Percentiles rank a stretch among this genome's conserved stretches.
Conservation (phyloP, 2,113 vertebrate species). For the Sphyrna mokarran region DNA sequence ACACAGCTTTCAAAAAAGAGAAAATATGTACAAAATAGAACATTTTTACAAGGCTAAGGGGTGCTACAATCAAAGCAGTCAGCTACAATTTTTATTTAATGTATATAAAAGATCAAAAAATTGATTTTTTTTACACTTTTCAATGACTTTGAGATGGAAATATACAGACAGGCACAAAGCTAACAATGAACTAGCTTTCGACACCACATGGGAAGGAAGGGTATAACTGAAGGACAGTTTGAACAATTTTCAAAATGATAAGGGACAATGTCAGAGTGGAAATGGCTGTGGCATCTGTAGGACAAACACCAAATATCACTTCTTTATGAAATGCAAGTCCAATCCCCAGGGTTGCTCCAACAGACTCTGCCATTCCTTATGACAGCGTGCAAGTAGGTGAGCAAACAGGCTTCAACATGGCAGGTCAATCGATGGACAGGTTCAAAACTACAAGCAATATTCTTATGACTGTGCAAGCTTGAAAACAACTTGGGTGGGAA, state of each 20-base stretch:
- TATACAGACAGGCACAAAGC: conserved; percentile 40
- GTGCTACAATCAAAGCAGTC: conserved; percentile 66
- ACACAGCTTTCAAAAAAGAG: conserved; percentile 64
- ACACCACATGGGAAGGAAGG: conserved; percentile 39
- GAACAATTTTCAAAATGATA: conserved; percentile 14
- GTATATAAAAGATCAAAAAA: conserved; percentile 37
- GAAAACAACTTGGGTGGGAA: not conserved
- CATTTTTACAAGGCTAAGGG: conserved; percentile 65
- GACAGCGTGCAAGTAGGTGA: not conserved
- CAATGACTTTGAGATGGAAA: conserved; percentile 37
- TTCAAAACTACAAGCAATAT: not conserved
- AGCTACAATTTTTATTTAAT: conserved; percentile 54
- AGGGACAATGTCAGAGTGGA: not conserved
- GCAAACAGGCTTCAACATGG: not conserved
- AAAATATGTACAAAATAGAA: conserved; percentile 75
- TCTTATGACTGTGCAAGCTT: not conserved
- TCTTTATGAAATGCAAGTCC: not conserved
- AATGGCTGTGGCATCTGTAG: too few species aligned
- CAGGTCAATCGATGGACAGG: not conserved
- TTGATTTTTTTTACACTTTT: conserved; percentile 32
- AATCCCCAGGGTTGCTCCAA: not conserved
- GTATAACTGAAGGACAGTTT: not conserved
- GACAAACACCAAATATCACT: not conserved
- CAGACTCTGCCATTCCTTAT: not conserved
- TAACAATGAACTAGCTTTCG: conserved; percentile 39